Conservation (phyloP, 2,888 invertebrate species). For the Pasiphila rectangulata region DNA sequence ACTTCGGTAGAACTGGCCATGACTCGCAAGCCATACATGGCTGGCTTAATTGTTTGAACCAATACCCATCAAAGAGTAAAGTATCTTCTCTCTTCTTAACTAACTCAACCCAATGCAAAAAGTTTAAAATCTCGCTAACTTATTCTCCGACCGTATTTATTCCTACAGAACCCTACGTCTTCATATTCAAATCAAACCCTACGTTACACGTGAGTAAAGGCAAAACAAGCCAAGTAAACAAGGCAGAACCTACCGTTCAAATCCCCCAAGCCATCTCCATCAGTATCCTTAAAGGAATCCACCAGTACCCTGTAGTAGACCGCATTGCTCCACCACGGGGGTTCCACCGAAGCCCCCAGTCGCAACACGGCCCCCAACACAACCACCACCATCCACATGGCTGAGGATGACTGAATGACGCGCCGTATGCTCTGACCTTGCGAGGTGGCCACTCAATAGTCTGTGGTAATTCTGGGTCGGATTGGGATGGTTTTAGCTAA, state of each 20-base stretch:
- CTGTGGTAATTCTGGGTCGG: neutral
- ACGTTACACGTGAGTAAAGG: too few species aligned
- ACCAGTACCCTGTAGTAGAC: conserved; percentile 92
- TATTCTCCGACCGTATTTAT: too few species aligned
- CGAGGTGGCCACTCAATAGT: neutral
- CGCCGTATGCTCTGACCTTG: conserved; percentile 13
- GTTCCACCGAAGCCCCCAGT: conserved; percentile 22
- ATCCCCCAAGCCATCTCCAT: conserved; percentile 94
- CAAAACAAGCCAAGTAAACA: too few species aligned
- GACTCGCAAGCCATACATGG: too few species aligned
- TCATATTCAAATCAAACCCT: too few species aligned
- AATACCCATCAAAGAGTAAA: too few species aligned
- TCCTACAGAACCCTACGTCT: too few species aligned
- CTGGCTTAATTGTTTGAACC: too few species aligned
- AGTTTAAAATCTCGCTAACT: too few species aligned
- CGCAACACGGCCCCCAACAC: conserved; percentile 38
- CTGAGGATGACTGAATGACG: conserved; percentile 12
- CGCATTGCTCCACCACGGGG: conserved; percentile 88
- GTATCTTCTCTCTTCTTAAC: too few species aligned
- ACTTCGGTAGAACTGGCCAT: too few species aligned
- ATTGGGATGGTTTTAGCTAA: conserved; percentile 1
- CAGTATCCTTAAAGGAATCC: conserved; percentile 89
- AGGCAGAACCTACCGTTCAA: conserved; percentile 83
- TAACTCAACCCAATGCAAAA: too few species aligned
- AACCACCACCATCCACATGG: conserved; percentile 51